Conservation (phyloP, 2,888 invertebrate species). For the Drepana falcataria region DNA sequence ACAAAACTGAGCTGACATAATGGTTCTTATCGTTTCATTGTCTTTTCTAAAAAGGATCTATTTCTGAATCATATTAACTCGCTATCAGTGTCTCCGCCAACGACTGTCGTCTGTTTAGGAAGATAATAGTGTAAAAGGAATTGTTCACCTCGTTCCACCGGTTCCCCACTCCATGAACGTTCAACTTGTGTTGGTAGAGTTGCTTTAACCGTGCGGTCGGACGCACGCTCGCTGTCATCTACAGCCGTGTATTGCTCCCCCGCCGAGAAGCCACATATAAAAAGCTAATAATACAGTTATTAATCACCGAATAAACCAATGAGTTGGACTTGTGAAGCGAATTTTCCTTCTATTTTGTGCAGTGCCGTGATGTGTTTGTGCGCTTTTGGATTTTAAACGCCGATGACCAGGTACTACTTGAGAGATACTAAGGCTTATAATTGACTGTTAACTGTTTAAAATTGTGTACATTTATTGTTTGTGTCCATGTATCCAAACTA, state of each 20-base stretch:
- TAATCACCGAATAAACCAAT: constrained; percentile 23
- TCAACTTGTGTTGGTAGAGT: constrained; percentile 11
- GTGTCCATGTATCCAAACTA: too few relatives aligned
- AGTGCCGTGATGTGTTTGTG: constrained; percentile 3
- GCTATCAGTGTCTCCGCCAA: neutral
- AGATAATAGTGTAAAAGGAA: neutral
- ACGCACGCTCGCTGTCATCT: constrained; percentile 23
- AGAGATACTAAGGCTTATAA: too few relatives aligned
- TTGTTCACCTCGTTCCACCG: neutral
- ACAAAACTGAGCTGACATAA: neutral
- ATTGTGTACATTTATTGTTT: too few relatives aligned
- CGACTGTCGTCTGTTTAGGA: neutral
- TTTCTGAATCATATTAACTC: neutral
- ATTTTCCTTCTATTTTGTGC: constrained; percentile 12
- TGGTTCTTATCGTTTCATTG: neutral
- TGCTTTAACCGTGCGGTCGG: constrained; percentile 17
- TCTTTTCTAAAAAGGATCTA: neutral
- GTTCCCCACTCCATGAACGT: neutral
- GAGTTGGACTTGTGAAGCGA: constrained; percentile 16
- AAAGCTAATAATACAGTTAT: constrained; percentile 41
- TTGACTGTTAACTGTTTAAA: too few relatives aligned
- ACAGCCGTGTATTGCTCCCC: constrained; percentile 16
- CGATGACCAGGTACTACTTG: neutral
- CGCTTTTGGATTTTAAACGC: constrained; percentile 10
- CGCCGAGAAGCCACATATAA: constrained; percentile 42